Percentiles rank a stretch among this genome's conserved stretches.
Evolutionary conservation across 2,888 invertebrate genomes (phyloP).

Genomic region (Latheticus oryzae): DNA sequence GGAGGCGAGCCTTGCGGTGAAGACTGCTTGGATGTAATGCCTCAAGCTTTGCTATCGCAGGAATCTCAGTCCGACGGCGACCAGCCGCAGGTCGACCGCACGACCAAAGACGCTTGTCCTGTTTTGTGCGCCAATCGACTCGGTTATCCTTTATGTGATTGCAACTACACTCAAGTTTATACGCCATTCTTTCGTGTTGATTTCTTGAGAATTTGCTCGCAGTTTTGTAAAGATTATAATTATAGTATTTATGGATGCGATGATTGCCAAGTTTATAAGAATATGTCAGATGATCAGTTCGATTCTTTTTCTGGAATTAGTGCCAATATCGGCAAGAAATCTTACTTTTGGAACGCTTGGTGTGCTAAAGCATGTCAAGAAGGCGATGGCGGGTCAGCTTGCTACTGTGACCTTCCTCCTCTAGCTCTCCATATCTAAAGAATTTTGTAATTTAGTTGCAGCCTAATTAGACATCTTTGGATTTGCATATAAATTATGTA

Average conservation of each 20-base stretch:
- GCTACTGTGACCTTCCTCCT: conserved; percentile 79
- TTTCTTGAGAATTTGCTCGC: conserved; percentile 68
- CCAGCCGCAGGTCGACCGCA: conserved; percentile 47
- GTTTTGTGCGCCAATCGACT: conserved; percentile 71
- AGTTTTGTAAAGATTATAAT: conserved; percentile 66
- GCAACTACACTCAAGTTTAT: conserved; percentile 52
- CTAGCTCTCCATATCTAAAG: conserved; percentile 57
- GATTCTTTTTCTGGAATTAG: conserved; percentile 35
- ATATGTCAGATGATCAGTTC: conserved; percentile 24
- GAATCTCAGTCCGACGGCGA: conserved; percentile 47
- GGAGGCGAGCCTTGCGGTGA: conserved; percentile 70
- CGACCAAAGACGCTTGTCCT: conserved; percentile 70
- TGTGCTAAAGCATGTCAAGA: conserved; percentile 74
- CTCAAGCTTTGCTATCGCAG: conserved; percentile 63
- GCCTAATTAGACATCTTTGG: conserved; percentile 46
- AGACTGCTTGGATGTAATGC: conserved; percentile 68
- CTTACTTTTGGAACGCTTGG: conserved; percentile 72
- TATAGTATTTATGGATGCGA: conserved; percentile 62
- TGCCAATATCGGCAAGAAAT: conserved; percentile 14
- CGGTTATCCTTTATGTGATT: conserved; percentile 72
- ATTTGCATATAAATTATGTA: conserved; percentile 48
- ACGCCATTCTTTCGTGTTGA: conserved; percentile 51
- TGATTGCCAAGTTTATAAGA: conserved; percentile 66
- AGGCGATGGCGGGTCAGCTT: conserved; percentile 80
- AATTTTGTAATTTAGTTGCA: conserved; percentile 34